A percentile compares a stretch with the other conserved stretches of the same genome.
These are phyloP conservation scores for Raja brachyura DNA, from an alignment of 2,113 vertebrate genomes.

Conservation along the genomic window DNA sequence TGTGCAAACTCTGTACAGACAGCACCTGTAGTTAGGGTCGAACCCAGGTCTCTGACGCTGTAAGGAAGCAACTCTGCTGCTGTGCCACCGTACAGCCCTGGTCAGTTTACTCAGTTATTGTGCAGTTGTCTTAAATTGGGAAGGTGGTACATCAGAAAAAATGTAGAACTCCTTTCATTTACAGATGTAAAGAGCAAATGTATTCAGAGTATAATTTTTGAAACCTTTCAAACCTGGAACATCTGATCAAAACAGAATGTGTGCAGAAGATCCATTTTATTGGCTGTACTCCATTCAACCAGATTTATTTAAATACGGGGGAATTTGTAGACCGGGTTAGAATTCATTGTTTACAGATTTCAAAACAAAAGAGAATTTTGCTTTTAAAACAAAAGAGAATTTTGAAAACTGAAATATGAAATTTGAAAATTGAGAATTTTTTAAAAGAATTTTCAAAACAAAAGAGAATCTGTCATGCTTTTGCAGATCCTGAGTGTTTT, in stretches of 20 bases:
- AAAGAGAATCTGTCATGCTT: conserved; percentile 52
- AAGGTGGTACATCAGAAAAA: neutral
- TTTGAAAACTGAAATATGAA: conserved; percentile 35
- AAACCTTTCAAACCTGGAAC: neutral
- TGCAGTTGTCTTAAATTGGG: neutral
- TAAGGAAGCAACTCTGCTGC: too few species aligned
- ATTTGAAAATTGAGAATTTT: too few species aligned
- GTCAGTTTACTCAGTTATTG: too few species aligned
- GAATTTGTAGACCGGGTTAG: neutral
- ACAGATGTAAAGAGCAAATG: neutral
- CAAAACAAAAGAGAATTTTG: neutral
- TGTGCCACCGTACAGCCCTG: too few species aligned
- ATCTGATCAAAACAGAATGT: neutral
- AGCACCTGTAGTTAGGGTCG: too few species aligned
- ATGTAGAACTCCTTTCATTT: neutral
- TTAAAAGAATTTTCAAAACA: conserved; percentile 40
- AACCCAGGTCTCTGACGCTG: too few species aligned
- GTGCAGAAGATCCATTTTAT: neutral
- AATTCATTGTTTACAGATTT: neutral
- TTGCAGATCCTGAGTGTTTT: conserved; percentile 80
- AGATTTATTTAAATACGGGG: neutral
- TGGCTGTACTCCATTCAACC: neutral
- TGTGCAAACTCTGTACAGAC: too few species aligned
- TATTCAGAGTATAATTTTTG: neutral
- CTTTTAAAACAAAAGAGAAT: conserved; percentile 40